A percentile compares a stretch with the other conserved stretches of the same genome.
These are phyloP conservation scores for Cygnus olor DNA, from an alignment of 2,797 vertebrate genomes.

Conservation along the genomic window DNA sequence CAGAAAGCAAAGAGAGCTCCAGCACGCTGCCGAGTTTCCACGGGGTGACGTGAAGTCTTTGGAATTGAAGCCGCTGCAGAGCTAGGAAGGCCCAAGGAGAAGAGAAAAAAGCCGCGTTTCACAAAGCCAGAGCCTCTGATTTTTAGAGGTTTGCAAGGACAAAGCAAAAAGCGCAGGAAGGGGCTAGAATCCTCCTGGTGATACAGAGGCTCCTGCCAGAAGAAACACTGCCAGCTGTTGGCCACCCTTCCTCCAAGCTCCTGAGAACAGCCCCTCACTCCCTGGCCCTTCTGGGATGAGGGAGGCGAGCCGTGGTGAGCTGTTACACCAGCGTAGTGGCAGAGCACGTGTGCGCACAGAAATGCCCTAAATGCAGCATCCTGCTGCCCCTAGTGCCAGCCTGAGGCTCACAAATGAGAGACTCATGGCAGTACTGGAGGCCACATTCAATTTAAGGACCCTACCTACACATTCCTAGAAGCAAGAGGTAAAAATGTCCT, in stretches of 20 bases:
- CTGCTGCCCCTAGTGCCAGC: background rate
- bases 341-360: rapidly evolving
- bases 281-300: background rate
- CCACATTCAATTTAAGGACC: background rate
- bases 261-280: background rate
- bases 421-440: rapidly evolving
- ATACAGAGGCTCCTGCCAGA: background rate
- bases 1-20: background rate
- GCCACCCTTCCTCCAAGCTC: background rate
- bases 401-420: background rate
- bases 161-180: background rate
- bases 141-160: background rate
- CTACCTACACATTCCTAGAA: background rate
- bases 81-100: background rate
- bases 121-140: background rate
- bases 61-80: slow-evolving; percentile 15
- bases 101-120: background rate
- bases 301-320: background rate
- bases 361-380: rapidly evolving
- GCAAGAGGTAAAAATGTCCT: background rate
- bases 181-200: background rate
- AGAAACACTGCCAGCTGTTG: background rate
- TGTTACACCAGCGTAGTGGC: background rate
- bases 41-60: background rate
- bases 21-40: background rate